Conservation (phyloP, 2,113 vertebrate species). For the Chionodraco myersi region DNA sequence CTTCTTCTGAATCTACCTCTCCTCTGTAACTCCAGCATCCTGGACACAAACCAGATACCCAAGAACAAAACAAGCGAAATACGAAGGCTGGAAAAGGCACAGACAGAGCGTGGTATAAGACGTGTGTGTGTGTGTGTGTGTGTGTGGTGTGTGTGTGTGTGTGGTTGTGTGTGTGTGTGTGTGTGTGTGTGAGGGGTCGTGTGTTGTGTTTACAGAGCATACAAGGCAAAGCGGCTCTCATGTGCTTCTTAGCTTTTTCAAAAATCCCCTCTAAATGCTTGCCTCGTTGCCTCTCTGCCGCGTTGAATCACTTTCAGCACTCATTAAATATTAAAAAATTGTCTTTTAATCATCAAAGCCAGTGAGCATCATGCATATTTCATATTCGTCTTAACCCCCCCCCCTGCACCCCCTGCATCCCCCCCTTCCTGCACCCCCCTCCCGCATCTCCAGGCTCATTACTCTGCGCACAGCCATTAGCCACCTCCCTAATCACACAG, state of each 20-base stretch:
- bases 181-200: too few relatives aligned
- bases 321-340: slow-evolving; percentile 99
- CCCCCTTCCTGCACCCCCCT: too few relatives aligned
- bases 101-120: slow-evolving; percentile 27
- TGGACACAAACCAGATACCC: slow-evolving; percentile 57
- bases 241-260: slow-evolving; percentile 91
- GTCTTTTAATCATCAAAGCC: slow-evolving; percentile 99
- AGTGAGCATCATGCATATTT: slow-evolving; percentile 98
- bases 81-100: slow-evolving; percentile 22
- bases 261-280: slow-evolving; percentile 86
- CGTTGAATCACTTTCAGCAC: slow-evolving; percentile 98
- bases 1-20: slow-evolving; percentile 19
- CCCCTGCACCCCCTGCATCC: too few relatives aligned
- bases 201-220: slow-evolving; percentile 67
- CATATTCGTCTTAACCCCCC: slow-evolving; percentile 87
- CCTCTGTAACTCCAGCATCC: slow-evolving; percentile 42
- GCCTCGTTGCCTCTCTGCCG: slow-evolving; percentile 90
- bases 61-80: slow-evolving; percentile 24
- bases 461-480: slow-evolving; percentile 96
- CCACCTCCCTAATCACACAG: slow-evolving; percentile 81
- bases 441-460: slow-evolving; percentile 88
- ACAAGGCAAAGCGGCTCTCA: slow-evolving; percentile 70
- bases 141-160: too few relatives aligned
- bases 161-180: too few relatives aligned
- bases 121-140: neutral